Evolutionary conservation across 2,113 vertebrate species (phyloP), one percentile per base, ranked within the genome.

Genomic region (Syngnathus floridae): DNA sequence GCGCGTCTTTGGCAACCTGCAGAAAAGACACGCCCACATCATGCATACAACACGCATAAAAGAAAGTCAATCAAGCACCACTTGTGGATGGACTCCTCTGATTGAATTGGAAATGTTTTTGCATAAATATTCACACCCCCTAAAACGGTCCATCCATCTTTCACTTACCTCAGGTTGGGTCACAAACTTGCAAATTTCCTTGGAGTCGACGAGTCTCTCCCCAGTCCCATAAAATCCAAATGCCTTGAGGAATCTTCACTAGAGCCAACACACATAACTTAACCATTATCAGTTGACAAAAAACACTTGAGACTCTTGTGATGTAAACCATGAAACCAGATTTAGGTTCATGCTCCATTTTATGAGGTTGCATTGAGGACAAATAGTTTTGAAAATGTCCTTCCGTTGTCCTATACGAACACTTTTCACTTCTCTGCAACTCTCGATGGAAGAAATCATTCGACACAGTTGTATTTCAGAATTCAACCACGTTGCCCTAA

Each of bases 281-380:
- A 31, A 31, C 26, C 26, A 31, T 31, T 31, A 31, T 3, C 26
- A 31, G 26, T 31, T 31, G 26, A 31, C 26, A 31, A 16, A 54
- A 68, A 48, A 46, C 13, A 12, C 13, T 4, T 6, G 16, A 58
- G 52, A 31, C 21, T 26, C 52, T 36, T 11, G 43, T 13, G 36
- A 31, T 45, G 52, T 14, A 26, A 5, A n/a, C 0, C 4, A 43
- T 51, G 41, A 65, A 64, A 74, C 35, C 48, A n/a, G 38, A 69
- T 55, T 61, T 48, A 60, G 46, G 21, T 7, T 56, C 41, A 12
- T 35, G 16, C 62, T 52, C 16, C 60, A 35, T 60, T 69, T 65
- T 61, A 48, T 56, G 69, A 69, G 62, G 72, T 48, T 60, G 60
- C 62, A 48, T 66, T 66, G 22, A 66, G 57, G 48, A 46, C 59